Conservation (phyloP, 2,888 invertebrate species). For the Drosophila bunnanda region DNA sequence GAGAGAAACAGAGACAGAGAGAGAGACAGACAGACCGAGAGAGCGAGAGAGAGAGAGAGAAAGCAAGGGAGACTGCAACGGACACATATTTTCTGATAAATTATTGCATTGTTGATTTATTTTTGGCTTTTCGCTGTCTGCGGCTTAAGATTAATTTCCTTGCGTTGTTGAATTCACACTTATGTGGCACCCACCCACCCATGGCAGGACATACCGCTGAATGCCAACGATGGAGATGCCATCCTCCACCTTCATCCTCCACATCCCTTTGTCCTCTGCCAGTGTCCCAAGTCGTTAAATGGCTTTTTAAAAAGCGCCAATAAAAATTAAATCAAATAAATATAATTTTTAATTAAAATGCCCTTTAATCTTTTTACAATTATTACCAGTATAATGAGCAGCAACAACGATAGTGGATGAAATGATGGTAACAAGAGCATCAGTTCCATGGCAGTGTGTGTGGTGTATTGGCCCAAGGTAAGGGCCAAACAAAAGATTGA, state of each 20-base stretch:
- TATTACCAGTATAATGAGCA: conserved; percentile 59
- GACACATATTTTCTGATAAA: conserved; percentile 81
- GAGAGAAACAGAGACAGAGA: not conserved
- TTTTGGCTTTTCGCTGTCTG: conserved; percentile 82
- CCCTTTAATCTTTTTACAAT: conserved; percentile 76
- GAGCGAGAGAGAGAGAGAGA: conserved; percentile 5
- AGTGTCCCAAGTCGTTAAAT: conserved; percentile 58
- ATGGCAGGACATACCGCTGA: not conserved
- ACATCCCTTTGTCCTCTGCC: conserved; percentile 10
- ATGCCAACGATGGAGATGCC: not conserved
- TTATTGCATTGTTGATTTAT: conserved; percentile 81
- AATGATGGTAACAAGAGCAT: conserved; percentile 21
- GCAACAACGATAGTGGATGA: conserved; percentile 21
- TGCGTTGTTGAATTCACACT: conserved; percentile 76
- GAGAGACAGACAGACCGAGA: not conserved
- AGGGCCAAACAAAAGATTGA: not conserved
- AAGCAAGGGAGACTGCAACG: conserved; percentile 59
- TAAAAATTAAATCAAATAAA: conserved; percentile 79
- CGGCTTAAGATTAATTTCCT: conserved; percentile 82
- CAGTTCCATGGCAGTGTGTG: conserved; percentile 1
- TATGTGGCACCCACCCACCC: conserved; percentile 38
- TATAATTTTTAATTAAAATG: conserved; percentile 78
- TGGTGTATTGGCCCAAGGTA: conserved; percentile 12
- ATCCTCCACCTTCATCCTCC: not conserved
- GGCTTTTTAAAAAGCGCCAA: conserved; percentile 76